Conservation (phyloP, 2,113 vertebrate genomes). For the Oxyura jamaicensis region DNA sequence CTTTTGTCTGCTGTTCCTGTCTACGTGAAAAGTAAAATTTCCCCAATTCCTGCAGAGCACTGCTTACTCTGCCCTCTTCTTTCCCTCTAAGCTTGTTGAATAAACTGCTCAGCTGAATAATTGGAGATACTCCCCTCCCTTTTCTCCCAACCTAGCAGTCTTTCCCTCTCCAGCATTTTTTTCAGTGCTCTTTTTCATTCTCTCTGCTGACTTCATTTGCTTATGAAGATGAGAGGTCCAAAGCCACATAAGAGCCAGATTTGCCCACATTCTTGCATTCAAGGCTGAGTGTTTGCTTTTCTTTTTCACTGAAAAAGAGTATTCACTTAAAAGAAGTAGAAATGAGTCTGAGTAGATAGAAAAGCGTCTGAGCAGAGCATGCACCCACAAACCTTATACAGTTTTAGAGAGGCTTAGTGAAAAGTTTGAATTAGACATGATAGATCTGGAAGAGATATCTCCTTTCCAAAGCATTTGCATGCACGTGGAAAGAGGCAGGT, state of each 20-base stretch:
- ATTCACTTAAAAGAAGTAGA: not conserved
- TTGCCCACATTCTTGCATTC: constrained; percentile 40
- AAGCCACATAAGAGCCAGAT: constrained; percentile 59
- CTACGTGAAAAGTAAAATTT: constrained; percentile 13
- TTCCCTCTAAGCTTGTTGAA: constrained; percentile 57
- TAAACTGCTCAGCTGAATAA: constrained; percentile 60
- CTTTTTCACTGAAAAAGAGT: not conserved
- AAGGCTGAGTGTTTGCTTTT: constrained; percentile 45
- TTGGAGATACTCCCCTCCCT: constrained; percentile 18
- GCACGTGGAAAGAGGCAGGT: not conserved
- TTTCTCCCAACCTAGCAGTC: constrained; percentile 63
- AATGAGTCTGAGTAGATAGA: not conserved
- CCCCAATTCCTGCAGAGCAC: constrained; percentile 2
- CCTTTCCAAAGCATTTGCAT: not conserved
- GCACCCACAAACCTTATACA: not conserved
- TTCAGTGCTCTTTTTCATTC: constrained; percentile 72
- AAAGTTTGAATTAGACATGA: not conserved
- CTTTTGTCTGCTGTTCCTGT: constrained; percentile 39
- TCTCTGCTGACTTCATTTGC: constrained; percentile 74
- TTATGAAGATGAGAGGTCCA: constrained; percentile 71
- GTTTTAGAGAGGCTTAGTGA: not conserved
- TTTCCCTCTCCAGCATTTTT: constrained; percentile 67
- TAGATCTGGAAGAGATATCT: not conserved
- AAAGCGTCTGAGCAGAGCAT: not conserved
- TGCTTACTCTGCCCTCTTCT: constrained; percentile 61